These are phyloP conservation scores for Pipa parva DNA, from an alignment of 2,113 vertebrate genomes.

Conservation along the genomic window DNA sequence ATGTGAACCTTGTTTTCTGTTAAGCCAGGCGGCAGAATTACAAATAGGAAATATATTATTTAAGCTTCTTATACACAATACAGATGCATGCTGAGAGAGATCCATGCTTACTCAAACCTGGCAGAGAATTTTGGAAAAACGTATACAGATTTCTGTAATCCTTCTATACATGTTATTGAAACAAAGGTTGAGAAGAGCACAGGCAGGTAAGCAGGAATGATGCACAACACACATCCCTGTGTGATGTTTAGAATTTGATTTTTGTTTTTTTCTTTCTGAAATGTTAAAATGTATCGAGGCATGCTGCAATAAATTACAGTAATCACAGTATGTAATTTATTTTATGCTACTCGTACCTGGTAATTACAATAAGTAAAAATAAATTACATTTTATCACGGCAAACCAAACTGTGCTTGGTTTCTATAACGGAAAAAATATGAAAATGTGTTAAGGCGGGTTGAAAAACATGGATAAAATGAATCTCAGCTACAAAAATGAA, in stretches of 20 bases:
- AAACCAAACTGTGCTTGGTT: conserved; percentile 1
- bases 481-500: conserved; percentile 44
- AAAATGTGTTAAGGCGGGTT: conserved; percentile 40
- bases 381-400: conserved; percentile 27
- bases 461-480: conserved; percentile 36
- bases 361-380: conserved; percentile 27
- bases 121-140: conserved; percentile 25
- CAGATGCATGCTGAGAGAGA: conserved; percentile 18
- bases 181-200: conserved; percentile 6
- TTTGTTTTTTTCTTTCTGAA: conserved; percentile 6
- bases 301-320: neutral
- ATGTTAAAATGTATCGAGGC: neutral
- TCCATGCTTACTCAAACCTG: conserved; percentile 18
- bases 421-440: conserved; percentile 20
- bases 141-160: conserved; percentile 12
- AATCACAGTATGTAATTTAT: conserved; percentile 14
- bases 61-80: conserved; percentile 20
- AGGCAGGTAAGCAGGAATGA: conserved; percentile 8
- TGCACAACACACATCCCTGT: neutral
- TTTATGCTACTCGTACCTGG: neutral
- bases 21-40: conserved; percentile 4
- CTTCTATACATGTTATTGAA: conserved; percentile 18
- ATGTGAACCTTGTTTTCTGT: conserved; percentile 17
- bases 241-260: conserved; percentile 6
- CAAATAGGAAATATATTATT: conserved; percentile 25